A percentile compares a stretch with the other conserved stretches of the same genome.
These are phyloP conservation scores for Chrysolina haemoptera DNA, from an alignment of 2,888 invertebrate species.

Conservation along the genomic window DNA sequence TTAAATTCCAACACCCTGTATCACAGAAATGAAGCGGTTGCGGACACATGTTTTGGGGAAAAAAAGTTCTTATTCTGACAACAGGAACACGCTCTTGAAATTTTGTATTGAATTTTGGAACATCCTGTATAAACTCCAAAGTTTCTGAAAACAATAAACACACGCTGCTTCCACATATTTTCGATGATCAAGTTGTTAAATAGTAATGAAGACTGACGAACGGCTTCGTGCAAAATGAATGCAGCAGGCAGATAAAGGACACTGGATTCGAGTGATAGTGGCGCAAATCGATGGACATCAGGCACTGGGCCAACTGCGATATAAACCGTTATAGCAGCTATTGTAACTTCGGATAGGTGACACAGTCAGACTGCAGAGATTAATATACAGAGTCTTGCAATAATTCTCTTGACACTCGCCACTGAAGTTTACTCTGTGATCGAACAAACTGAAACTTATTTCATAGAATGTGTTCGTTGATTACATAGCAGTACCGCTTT, in stretches of 20 bases:
- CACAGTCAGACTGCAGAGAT: background rate
- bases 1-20: no score
- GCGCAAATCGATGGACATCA: slow-evolving; percentile 46
- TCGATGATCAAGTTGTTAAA: background rate
- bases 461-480: no score
- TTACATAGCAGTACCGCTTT: no score
- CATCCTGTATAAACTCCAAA: no score
- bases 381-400: background rate
- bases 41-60: no score
- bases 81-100: no score
- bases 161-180: background rate
- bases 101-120: no score
- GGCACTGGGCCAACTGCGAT: slow-evolving; percentile 46
- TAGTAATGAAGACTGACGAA: background rate
- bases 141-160: background rate
- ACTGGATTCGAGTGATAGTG: slow-evolving; percentile 30
- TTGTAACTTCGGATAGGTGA: background rate
- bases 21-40: no score
- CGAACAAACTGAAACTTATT: no score
- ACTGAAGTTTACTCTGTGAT: no score
- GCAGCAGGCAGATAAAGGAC: slow-evolving; percentile 10
- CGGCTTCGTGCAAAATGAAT: slow-evolving; percentile 10
- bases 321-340: slow-evolving; percentile 4
- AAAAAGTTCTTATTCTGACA: no score
- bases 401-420: background rate